Percentiles rank a stretch among this genome's conserved stretches.
Conservation (phyloP, 2,113 vertebrate species). For the Chiloscyllium plagiosum region DNA sequence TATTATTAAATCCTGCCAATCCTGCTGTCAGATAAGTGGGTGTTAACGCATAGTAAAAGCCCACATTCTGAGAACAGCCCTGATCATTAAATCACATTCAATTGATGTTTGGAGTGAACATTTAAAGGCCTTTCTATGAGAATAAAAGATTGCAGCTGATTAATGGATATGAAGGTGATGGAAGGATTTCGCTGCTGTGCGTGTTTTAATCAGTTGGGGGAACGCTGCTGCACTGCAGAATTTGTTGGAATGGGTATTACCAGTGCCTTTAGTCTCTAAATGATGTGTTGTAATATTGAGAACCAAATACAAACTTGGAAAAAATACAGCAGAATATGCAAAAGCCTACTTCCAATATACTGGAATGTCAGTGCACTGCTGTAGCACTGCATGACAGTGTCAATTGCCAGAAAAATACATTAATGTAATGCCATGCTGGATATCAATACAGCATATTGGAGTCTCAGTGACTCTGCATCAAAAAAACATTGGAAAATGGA, state of each 20-base stretch:
- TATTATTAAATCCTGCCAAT: background rate
- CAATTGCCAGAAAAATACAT: background rate
- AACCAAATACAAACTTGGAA: background rate
- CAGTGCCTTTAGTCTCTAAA: background rate
- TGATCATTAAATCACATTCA: background rate
- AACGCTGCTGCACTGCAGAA: background rate
- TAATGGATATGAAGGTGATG: background rate
- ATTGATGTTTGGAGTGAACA: background rate
- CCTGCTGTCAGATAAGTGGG: background rate
- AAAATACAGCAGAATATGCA: background rate
- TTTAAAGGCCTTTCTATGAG: background rate
- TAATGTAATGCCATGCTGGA: background rate
- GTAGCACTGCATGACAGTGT: background rate
- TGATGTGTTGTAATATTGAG: background rate
- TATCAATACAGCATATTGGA: background rate
- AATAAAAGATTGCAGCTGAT: background rate
- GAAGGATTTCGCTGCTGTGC: background rate
- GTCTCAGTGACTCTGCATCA: too few species aligned
- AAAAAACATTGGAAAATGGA: background rate
- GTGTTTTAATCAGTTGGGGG: background rate
- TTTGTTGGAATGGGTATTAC: background rate
- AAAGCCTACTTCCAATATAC: background rate
- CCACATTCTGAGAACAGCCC: background rate
- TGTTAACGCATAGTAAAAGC: slow-evolving; percentile 2
- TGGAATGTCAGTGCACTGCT: background rate